Evolutionary conservation across 2,797 vertebrate species (phyloP), one percentile per base, ranked within the genome.

Genomic region (Spinus olivaceus): DNA sequence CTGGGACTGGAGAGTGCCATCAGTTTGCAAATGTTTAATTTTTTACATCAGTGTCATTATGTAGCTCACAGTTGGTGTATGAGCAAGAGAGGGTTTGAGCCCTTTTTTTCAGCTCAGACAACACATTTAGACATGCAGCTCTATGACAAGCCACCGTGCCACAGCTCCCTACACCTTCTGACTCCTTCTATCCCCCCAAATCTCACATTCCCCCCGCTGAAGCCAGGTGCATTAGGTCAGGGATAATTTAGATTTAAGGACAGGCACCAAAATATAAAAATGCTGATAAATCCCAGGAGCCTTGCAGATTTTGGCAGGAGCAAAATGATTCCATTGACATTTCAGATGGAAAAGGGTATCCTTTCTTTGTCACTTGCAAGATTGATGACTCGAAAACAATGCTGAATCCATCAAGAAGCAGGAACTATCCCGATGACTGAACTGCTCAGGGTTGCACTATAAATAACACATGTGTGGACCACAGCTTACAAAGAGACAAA

Each of bases 381-480:
- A 91, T 81, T 74, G 24, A 90, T 57, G 61, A 6, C 49, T 82
- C 8, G 6, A 74, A 78, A 94, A 83, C 81, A 81, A 88, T 83
- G 72, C 81, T 37, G 87, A 90, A 81, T 16, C 81, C 87, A 46
- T 88, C 76, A 69, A 87, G 86, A 73, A 76, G 77, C 83, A 86
- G 92, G 56, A 94, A 81, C 71, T 49, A 25, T 72, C 61, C 65
- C 39, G 59, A 70, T 89, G 81, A 85, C 53, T 37, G 79, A 64
- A n/a, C 87, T 74, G 79, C 57, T 88, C 2, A 5, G 78, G 50
- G 69, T 79, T 60, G 54, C 42, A 14, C 79, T 91, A 94, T 92
- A 94, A 97, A 95, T 94, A 95, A 73, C 78, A 37, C 23, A 4
- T 33, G 61, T 74, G 89, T 61, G 76, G 81, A 77, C 65, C 50